A percentile compares a stretch with the other conserved stretches of the same genome.
Evolutionary conservation across 35 echinoderm and acorn worm species (phyloP).

Genomic region (Diadema setosum): DNA sequence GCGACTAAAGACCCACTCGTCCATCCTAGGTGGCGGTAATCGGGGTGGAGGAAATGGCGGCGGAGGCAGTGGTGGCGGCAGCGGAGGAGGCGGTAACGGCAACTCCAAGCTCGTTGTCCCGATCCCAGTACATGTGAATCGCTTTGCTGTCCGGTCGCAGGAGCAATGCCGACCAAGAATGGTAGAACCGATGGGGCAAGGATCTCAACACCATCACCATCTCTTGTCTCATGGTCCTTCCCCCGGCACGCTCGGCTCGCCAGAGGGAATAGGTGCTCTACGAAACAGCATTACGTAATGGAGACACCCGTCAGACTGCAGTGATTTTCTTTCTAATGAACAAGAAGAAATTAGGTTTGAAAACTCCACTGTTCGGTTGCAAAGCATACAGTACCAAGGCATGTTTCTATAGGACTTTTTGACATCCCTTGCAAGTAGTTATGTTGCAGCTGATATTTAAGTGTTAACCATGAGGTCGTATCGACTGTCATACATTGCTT

Average conservation of each 20-base stretch:
- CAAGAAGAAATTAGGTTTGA: too few relatives aligned
- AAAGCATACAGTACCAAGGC: too few relatives aligned
- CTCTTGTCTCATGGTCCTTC: neutral
- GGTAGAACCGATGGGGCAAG: slow-evolving; percentile 34
- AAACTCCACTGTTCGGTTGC: too few relatives aligned
- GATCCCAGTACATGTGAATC: slow-evolving; percentile 76
- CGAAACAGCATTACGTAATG: slow-evolving; percentile 5
- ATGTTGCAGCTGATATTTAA: too few relatives aligned
- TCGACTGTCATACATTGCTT: too few relatives aligned
- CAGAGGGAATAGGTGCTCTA: neutral
- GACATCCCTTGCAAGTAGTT: too few relatives aligned
- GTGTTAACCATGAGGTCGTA: too few relatives aligned
- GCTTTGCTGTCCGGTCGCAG: slow-evolving; percentile 76
- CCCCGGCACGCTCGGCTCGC: neutral
- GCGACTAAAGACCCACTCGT: slow-evolving; percentile 51
- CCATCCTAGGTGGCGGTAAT: slow-evolving; percentile 3
- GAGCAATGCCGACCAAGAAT: slow-evolving; percentile 56
- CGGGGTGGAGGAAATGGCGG: neutral
- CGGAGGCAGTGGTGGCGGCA: neutral
- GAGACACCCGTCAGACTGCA: too few relatives aligned
- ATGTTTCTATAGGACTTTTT: too few relatives aligned
- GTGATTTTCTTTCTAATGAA: too few relatives aligned
- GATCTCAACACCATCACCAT: neutral
- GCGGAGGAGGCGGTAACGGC: neutral
- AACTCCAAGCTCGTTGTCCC: slow-evolving; percentile 77